Percentiles rank a stretch among this genome's conserved stretches.
phyloP scores from a whole-genome alignment of 2,113 vertebrate species.

The Poecilia latipinna region DNA sequence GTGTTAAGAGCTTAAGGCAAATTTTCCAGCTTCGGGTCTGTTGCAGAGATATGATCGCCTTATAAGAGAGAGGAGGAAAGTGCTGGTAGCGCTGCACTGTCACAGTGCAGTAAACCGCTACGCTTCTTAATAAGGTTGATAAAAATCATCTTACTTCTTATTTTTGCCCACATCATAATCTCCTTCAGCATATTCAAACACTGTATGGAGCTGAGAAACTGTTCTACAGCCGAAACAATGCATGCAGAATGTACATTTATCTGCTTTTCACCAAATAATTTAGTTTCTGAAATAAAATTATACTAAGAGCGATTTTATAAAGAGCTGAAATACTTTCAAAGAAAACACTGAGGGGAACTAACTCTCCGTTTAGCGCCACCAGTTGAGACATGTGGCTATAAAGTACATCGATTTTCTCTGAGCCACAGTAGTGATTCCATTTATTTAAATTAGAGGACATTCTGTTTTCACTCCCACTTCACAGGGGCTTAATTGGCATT shows the following conservation, averaged over 20 bases:
- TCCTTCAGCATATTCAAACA: not conserved
- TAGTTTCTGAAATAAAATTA: not conserved
- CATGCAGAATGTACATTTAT: no score
- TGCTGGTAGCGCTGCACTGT: not conserved
- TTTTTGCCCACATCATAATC: not conserved
- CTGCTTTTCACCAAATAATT: not conserved
- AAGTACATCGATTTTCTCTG: slow-evolving; percentile 3
- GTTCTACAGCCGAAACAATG: not conserved
- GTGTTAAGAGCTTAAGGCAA: not conserved
- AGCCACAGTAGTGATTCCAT: not conserved
- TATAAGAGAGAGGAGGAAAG: not conserved
- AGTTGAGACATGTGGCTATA: not conserved
- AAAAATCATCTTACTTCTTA: not conserved
- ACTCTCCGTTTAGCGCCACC: not conserved
- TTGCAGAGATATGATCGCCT: not conserved
- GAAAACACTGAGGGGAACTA: not conserved
- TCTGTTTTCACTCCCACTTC: slow-evolving; percentile 3
- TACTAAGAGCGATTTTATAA: not conserved
- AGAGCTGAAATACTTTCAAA: not conserved
- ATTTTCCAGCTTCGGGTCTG: not conserved
- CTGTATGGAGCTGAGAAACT: not conserved
- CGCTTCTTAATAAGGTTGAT: not conserved
- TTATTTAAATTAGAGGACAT: slow-evolving; percentile 12
- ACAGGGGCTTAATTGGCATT: slow-evolving; percentile 6
- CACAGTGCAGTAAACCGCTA: not conserved